Base-by-base conservation (phyloP, 2,113 vertebrate species). In the Seriola aureovittata region DNA sequence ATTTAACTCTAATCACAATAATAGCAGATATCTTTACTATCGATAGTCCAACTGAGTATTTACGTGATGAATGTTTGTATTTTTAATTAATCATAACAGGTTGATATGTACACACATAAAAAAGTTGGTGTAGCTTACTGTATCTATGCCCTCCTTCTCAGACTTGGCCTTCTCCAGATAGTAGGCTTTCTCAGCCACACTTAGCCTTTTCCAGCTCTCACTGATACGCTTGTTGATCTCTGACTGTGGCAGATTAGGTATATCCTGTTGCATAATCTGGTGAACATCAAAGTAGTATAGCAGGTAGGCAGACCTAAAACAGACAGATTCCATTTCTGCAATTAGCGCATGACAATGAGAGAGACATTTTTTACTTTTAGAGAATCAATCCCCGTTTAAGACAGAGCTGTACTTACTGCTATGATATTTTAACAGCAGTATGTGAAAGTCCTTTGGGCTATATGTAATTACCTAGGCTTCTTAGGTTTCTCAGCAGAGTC, bases 181-280 rank as follows among this genome's bases (percentile, higher is more conserved):
- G 90, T 97, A 97, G 82, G 96, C 97, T 92, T 97, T 99, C 83
- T 99, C 98, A 3, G 97, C 96, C 57, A 99, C 97, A 1, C 96
- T 99, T 65, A 99, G 97, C 50, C 98, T 94, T 82, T 96, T 96
- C 98, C 98, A 99, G 76, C 96, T 99, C 93, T 99, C 98, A 9
- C 98, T 99, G 88, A 99, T 99, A 79, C 97, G 97, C 93, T 99
- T 99, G 94, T 99, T 99, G 92, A 99, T 99, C 94, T 99, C 98
- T 23, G 98, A 99, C 55, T 99, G 98, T 21, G 98, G 98, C 70
- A 98, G 94, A 82, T 97, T 96, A 0, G 97, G 97, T 8, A 96
- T 95, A 85, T 98, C 97, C 75, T 97, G 96, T 82, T 99, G 98
- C 71, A 99, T 96, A 84, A 96, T 96, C 96, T 98, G 94, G 88